Evolutionary conservation across 2,113 vertebrate species (phyloP).

Genomic region (Sylvietta virens): DNA sequence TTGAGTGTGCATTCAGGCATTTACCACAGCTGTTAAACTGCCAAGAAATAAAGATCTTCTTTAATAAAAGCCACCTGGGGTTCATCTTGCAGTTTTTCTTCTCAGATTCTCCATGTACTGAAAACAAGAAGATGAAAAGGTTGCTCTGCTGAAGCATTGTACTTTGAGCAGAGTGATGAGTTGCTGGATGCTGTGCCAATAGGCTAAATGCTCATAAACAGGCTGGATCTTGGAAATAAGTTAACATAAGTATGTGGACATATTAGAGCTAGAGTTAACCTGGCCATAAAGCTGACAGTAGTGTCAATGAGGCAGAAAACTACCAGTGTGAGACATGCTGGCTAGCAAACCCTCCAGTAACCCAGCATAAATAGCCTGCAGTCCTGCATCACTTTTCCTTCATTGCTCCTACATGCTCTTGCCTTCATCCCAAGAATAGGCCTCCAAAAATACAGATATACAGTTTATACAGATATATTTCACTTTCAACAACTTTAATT

Average conservation of each 20-base stretch:
- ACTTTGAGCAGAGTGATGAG: neutral
- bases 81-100: neutral
- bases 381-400: neutral
- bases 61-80: neutral
- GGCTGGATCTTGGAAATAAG: neutral
- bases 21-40: neutral
- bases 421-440: neutral
- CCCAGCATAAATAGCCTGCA: neutral
- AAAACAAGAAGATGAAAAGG: neutral
- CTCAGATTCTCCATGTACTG: neutral
- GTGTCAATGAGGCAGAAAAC: neutral
- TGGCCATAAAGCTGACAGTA: neutral
- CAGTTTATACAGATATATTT: neutral
- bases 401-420: neutral
- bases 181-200: neutral
- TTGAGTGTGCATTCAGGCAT: rapidly evolving
- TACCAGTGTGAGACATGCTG: neutral
- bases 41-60: neutral
- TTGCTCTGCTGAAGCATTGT: neutral
- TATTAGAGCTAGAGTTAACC: neutral
- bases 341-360: neutral
- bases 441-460: neutral
- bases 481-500: neutral
- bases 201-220: neutral
- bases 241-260: neutral